These are phyloP conservation scores for Ptilodon capucinus DNA, from an alignment of 2,888 invertebrate genomes.

Conservation along the genomic window DNA sequence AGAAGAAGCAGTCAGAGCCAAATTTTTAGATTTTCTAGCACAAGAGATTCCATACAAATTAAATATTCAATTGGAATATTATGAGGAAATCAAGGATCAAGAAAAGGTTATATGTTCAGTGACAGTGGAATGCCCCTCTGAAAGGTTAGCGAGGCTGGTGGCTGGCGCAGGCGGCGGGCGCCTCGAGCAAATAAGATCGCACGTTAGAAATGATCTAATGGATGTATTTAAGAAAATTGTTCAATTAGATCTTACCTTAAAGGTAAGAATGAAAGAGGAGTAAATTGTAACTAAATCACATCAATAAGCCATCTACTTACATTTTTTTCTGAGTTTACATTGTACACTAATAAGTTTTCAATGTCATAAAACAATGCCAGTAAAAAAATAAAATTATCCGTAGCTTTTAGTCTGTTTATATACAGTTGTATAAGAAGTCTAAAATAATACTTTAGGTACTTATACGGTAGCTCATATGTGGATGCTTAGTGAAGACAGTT, in stretches of 20 bases:
- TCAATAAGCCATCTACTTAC: too few species aligned
- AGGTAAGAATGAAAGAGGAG: slow-evolving; percentile 40
- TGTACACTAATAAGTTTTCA: too few species aligned
- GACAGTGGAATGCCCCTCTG: slow-evolving; percentile 84
- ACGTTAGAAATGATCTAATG: slow-evolving; percentile 84
- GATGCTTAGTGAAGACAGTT: too few species aligned
- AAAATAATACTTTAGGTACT: too few species aligned
- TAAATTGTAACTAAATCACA: background rate
- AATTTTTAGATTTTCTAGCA: slow-evolving; percentile 90
- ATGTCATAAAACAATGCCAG: too few species aligned
- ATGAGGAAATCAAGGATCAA: slow-evolving; percentile 80
- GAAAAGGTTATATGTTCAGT: slow-evolving; percentile 78
- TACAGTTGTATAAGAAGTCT: too few species aligned
- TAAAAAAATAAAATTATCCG: too few species aligned
- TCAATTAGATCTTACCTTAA: slow-evolving; percentile 57
- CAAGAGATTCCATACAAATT: slow-evolving; percentile 94
- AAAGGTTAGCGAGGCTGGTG: slow-evolving; percentile 84
- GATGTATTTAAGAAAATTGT: slow-evolving; percentile 85
- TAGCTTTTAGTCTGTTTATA: too few species aligned
- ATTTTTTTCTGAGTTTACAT: too few species aligned
- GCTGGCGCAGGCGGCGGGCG: slow-evolving; percentile 86
- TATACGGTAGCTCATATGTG: too few species aligned
- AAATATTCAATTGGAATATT: slow-evolving; percentile 85
- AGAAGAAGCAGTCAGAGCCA: slow-evolving; percentile 89
- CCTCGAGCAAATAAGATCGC: slow-evolving; percentile 87